Evolutionary conservation across 2,113 vertebrate genomes (phyloP), one percentile per base, ranked within the genome.

Genomic region (Chitala chitala): DNA sequence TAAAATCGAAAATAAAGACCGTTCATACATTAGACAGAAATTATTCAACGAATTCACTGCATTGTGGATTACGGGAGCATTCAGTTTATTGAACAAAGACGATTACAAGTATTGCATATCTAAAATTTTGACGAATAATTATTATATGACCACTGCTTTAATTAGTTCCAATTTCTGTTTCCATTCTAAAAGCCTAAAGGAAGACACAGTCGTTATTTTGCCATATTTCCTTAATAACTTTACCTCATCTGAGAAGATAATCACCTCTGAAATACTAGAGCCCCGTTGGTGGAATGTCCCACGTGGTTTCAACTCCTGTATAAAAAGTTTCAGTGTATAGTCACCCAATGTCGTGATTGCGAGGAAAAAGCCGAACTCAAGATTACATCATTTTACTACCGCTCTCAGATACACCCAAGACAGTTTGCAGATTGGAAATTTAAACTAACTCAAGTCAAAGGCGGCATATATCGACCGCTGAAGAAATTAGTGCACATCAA

Each of bases 281-380:
- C 80, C 84, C 87, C 83, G 89, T 92, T 92, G 93, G 92, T 86
- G 84, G 91, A 88, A 84, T 87, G 86, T 85, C 90, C 90, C 93
- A 95, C 93, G 93, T 95, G 94, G 92, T 93, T 87, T 84, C 80
- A 75, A 86, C 86, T 90, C 84, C 85, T 80, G 87, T 94, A 93
- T 92, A 93, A 92, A 93, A 93, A 89, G 89, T 94, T 96, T 89
- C 88, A 81, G 87, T 84, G 89, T 79, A 87, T 88, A 76, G 89
- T 89, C 89, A 83, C 89, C 86, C 85, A 89, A 87, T 85, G 89
- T 87, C 80, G 82, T 83, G 86, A 89, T 83, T 81, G 82, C 85
- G 78, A 69, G 79, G 78, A 82, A 78, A 80, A 82, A 69, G 72
- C 55, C 31, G 77, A 82, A 50, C 76, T 64, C 76, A 83, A 77